phyloP scores from a whole-genome alignment of 2,888 invertebrate genomes.

The Dexiosoma caninum region DNA sequence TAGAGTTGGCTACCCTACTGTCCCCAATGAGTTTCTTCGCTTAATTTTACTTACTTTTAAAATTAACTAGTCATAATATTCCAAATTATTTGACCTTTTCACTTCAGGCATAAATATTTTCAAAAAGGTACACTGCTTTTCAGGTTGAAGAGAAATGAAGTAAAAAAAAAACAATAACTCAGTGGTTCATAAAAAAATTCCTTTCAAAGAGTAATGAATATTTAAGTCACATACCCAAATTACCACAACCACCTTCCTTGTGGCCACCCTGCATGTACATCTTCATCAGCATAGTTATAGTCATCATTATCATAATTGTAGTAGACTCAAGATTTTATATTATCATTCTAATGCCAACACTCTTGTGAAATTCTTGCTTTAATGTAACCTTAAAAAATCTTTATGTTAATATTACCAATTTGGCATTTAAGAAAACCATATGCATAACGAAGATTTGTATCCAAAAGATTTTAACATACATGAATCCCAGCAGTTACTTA shows the following conservation, averaged over 20 bases:
- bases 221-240: conserved; percentile 36
- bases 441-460: conserved; percentile 34
- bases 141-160: not conserved
- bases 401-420: conserved; percentile 31
- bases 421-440: conserved; percentile 40
- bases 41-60: too few relatives aligned
- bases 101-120: not conserved
- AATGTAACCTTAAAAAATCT: not conserved
- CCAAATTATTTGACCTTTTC: conserved; percentile 16
- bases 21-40: too few relatives aligned
- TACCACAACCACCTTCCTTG: conserved; percentile 28
- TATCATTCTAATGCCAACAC: not conserved
- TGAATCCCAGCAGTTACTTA: not conserved
- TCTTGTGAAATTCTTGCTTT: not conserved
- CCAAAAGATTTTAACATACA: conserved; percentile 26
- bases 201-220: conserved; percentile 50
- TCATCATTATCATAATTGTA: conserved; percentile 4
- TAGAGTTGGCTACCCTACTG: too few relatives aligned
- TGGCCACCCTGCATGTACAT: not conserved
- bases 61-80: not conserved
- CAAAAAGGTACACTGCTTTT: not conserved
- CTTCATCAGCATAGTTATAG: not conserved
- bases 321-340: too few relatives aligned
- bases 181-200: conserved; percentile 49
- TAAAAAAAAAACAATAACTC: conserved; percentile 19